Percentiles rank a stretch among this genome's conserved stretches.
These are phyloP conservation scores for Auanema sp. DNA, from an alignment of 2,888 invertebrate genomes.

Conservation along the genomic window DNA sequence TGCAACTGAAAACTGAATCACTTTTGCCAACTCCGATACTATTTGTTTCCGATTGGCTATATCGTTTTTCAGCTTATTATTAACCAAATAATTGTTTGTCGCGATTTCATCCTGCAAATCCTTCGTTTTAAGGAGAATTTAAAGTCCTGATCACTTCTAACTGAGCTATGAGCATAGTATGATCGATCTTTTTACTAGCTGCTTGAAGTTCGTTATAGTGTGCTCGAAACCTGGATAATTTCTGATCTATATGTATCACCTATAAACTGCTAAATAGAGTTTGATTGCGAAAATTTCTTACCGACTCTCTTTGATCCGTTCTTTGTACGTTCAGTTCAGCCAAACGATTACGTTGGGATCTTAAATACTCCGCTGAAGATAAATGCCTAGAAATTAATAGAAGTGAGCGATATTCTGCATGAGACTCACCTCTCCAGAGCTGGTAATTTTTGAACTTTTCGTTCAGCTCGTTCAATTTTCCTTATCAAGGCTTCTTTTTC, in stretches of 20 bases:
- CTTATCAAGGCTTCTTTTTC: slow-evolving; percentile 78
- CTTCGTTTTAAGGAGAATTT: slow-evolving; percentile 1
- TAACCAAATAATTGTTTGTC: slow-evolving; percentile 76
- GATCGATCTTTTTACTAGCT: slow-evolving; percentile 71
- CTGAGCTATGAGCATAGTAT: slow-evolving; percentile 75
- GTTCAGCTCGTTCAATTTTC: slow-evolving; percentile 70
- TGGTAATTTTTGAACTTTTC: slow-evolving; percentile 44
- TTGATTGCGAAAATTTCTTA: slow-evolving; percentile 9
- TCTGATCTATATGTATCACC: slow-evolving; percentile 37
- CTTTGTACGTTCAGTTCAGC: slow-evolving; percentile 70
- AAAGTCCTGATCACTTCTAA: slow-evolving; percentile 68
- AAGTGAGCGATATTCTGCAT: neutral
- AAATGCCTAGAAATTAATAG: slow-evolving; percentile 61
- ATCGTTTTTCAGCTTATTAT: slow-evolving; percentile 80
- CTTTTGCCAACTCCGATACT: slow-evolving; percentile 76
- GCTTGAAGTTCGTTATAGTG: slow-evolving; percentile 73
- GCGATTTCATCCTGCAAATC: slow-evolving; percentile 73
- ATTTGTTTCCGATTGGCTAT: slow-evolving; percentile 72
- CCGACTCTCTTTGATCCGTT: slow-evolving; percentile 33
- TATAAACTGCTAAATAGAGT: slow-evolving; percentile 19
- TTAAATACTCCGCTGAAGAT: slow-evolving; percentile 69
- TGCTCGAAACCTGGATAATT: slow-evolving; percentile 69
- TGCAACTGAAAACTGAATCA: slow-evolving; percentile 54
- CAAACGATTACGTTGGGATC: slow-evolving; percentile 72
- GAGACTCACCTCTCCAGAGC: slow-evolving; percentile 52